These are phyloP conservation scores for Octopus bimaculoides DNA, from an alignment of 1,140 invertebrate species.

Conservation along the genomic window DNA sequence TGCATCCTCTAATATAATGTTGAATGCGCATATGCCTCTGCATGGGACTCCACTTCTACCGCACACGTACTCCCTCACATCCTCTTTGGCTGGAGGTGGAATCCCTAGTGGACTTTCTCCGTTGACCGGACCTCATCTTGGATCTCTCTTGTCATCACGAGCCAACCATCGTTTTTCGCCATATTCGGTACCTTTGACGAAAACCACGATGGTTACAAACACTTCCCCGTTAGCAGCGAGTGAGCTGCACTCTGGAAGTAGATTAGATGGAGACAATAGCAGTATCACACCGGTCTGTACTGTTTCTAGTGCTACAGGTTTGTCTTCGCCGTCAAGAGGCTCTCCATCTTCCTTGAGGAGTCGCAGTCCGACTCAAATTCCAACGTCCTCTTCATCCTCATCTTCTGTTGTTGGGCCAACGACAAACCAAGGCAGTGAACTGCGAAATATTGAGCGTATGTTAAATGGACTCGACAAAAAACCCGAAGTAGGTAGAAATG, in stretches of 20 bases:
- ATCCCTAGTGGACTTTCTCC: slow-evolving; percentile 21
- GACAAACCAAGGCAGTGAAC: slow-evolving; percentile 61
- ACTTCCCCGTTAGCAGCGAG: slow-evolving; percentile 31
- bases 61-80: slow-evolving; percentile 31
- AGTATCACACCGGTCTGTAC: neutral
- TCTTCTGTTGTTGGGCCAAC: neutral
- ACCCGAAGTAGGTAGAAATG: slow-evolving; percentile 25
- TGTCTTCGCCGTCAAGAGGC: neutral
- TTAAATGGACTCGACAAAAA: slow-evolving; percentile 81
- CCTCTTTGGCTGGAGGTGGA: slow-evolving; percentile 16
- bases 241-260: neutral
- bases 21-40: slow-evolving; percentile 26
- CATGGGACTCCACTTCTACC: slow-evolving; percentile 25
- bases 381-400: neutral
- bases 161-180: slow-evolving; percentile 74
- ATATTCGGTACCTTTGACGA: slow-evolving; percentile 71
- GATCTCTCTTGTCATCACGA: slow-evolving; percentile 40
- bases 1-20: slow-evolving; percentile 21
- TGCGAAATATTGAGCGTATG: slow-evolving; percentile 96
- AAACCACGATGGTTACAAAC: slow-evolving; percentile 48
- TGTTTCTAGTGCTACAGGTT: neutral
- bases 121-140: slow-evolving; percentile 26
- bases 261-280: too few relatives aligned
- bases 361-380: neutral
- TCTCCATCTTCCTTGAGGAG: neutral